Conservation (phyloP, 2,888 invertebrate species). For the Drosophila emarginata region DNA sequence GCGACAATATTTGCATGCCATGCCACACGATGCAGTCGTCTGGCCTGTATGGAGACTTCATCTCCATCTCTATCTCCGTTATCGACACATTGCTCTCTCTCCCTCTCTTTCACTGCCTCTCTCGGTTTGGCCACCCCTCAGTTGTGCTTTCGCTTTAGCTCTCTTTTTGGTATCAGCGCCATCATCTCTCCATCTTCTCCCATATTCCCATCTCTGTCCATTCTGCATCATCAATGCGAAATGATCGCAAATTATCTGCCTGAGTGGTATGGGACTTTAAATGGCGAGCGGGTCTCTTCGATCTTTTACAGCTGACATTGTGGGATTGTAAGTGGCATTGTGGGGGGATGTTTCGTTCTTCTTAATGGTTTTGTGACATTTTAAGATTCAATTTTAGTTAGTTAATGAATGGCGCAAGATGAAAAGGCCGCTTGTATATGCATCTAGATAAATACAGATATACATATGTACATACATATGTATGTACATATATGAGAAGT, state of each 20-base stretch:
- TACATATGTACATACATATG: conserved; percentile 42
- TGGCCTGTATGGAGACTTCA: conserved; percentile 3
- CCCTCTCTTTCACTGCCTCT: conserved; percentile 4
- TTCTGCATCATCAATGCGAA: conserved; percentile 74
- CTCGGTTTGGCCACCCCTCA: neutral
- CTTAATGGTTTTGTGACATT: conserved; percentile 74
- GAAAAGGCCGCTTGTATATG: conserved; percentile 41
- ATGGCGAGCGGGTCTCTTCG: conserved; percentile 31
- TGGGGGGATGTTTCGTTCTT: conserved; percentile 8
- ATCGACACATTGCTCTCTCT: conserved; percentile 38
- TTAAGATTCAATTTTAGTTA: conserved; percentile 66
- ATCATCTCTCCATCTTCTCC: conserved; percentile 70
- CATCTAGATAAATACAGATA: conserved; percentile 41
- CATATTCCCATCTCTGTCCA: conserved; percentile 1
- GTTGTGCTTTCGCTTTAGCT: conserved; percentile 14
- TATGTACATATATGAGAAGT: too few relatives aligned
- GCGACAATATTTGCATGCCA: conserved; percentile 70
- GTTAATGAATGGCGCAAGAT: conserved; percentile 63
- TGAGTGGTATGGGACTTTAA: conserved; percentile 44
- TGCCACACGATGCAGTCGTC: conserved; percentile 18
- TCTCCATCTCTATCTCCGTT: conserved; percentile 41
- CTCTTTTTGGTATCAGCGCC: conserved; percentile 59
- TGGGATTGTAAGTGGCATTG: conserved; percentile 22
- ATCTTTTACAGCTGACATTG: conserved; percentile 17
- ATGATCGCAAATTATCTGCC: conserved; percentile 74